Conservation (phyloP, 2,113 vertebrate species). For the Lutjanus erythropterus region DNA sequence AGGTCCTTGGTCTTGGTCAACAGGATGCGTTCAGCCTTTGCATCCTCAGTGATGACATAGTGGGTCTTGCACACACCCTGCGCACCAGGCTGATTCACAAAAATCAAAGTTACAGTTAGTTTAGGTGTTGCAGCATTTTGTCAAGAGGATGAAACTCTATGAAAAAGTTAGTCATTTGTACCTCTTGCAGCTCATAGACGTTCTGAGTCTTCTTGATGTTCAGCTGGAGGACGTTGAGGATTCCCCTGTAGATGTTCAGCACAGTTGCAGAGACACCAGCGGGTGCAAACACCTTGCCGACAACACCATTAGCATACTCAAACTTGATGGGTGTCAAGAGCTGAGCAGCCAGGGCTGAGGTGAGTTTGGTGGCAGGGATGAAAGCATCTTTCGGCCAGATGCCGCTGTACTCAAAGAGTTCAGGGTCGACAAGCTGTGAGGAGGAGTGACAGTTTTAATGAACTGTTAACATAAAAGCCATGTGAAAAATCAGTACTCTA, state of each 20-base stretch:
- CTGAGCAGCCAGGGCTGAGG: constrained; percentile 73
- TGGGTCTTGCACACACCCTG: constrained; percentile 89
- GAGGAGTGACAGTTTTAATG: constrained; percentile 9
- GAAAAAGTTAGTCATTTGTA: constrained; percentile 46
- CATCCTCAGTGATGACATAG: constrained; percentile 86
- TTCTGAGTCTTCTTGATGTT: constrained; percentile 87
- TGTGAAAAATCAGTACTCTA: background rate
- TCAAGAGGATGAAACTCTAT: background rate
- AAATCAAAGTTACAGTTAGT: constrained; percentile 3
- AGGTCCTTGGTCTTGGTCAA: constrained; percentile 87
- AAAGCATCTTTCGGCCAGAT: constrained; percentile 83
- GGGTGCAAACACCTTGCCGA: constrained; percentile 84
- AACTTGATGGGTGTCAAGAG: constrained; percentile 83
- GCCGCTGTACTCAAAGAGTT: constrained; percentile 83
- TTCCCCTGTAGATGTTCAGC: constrained; percentile 86
- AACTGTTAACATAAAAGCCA: background rate
- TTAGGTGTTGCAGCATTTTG: background rate
- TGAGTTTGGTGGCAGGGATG: constrained; percentile 78
- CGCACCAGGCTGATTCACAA: constrained; percentile 81
- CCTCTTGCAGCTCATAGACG: constrained; percentile 88
- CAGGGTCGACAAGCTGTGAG: constrained; percentile 78
- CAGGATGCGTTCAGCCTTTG: constrained; percentile 65
- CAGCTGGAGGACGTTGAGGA: constrained; percentile 85
- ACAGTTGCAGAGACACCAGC: constrained; percentile 73
- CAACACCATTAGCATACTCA: constrained; percentile 84